Conservation (phyloP, 2,888 invertebrate genomes). For the Erebia ligea region DNA sequence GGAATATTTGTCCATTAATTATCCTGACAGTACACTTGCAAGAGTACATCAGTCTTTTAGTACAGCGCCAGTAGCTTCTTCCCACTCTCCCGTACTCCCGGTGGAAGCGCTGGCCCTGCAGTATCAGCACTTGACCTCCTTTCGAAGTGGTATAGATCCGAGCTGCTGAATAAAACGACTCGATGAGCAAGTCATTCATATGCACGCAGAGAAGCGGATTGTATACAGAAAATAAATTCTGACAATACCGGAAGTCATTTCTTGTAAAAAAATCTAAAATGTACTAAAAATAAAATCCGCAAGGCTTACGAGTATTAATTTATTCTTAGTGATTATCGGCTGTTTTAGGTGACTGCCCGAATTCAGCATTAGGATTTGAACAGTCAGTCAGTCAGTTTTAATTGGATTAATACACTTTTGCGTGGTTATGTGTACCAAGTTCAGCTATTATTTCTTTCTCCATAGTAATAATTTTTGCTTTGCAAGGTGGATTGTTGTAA, state of each 20-base stretch:
- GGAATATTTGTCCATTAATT: slow-evolving; percentile 51
- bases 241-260: neutral
- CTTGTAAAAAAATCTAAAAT: neutral
- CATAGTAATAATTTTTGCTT: slow-evolving; percentile 30
- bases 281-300: neutral
- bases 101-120: slow-evolving; percentile 57
- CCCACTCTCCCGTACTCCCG: slow-evolving; percentile 56
- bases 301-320: neutral
- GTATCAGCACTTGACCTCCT: slow-evolving; percentile 58
- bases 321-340: too few species aligned
- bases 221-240: neutral
- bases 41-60: slow-evolving; percentile 51
- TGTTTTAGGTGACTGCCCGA: too few species aligned
- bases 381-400: neutral
- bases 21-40: slow-evolving; percentile 62
- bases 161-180: slow-evolving; percentile 40
- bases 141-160: slow-evolving; percentile 54
- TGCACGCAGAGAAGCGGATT: neutral
- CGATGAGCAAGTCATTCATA: neutral
- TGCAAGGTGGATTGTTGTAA: slow-evolving; percentile 42
- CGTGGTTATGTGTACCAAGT: slow-evolving; percentile 29
- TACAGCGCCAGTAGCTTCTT: slow-evolving; percentile 65
- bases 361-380: neutral
- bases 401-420: neutral
- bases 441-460: slow-evolving; percentile 19